A percentile compares a stretch with the other conserved stretches of the same genome.
Conservation (phyloP, 2,113 vertebrate species). For the Oryzias woworae region DNA sequence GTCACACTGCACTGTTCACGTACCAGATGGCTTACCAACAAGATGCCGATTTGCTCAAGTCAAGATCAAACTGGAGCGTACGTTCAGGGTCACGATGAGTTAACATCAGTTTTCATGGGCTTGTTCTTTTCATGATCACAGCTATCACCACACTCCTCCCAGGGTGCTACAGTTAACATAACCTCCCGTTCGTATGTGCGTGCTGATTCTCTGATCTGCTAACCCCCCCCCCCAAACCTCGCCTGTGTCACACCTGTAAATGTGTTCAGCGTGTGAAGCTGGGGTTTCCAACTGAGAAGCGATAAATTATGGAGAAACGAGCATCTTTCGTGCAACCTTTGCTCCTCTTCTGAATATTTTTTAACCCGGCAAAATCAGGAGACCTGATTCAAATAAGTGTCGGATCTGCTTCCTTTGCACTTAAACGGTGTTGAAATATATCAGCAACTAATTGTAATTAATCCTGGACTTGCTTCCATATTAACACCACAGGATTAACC, state of each 20-base stretch:
- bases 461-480: background rate
- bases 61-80: background rate
- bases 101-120: constrained; percentile 27
- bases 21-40: constrained; percentile 39
- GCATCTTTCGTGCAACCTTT: too few relatives aligned
- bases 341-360: background rate
- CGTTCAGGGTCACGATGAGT: constrained; percentile 29
- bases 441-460: background rate
- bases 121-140: constrained; percentile 9
- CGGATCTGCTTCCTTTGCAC: background rate
- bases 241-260: background rate
- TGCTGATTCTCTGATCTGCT: constrained; percentile 8
- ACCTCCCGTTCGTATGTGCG: background rate
- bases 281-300: background rate
- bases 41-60: constrained; percentile 4
- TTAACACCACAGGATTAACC: constrained; percentile 10
- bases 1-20: constrained; percentile 26
- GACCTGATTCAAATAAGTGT: background rate
- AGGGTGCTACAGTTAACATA: constrained; percentile 38
- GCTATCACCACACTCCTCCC: constrained; percentile 42
- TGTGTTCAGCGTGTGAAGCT: background rate
- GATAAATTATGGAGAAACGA: background rate
- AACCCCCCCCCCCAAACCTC: background rate
- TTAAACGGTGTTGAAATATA: background rate
- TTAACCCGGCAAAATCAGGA: background rate